phyloP scores from a whole-genome alignment of 2,888 invertebrate species.

The Antheraea yamamai region DNA sequence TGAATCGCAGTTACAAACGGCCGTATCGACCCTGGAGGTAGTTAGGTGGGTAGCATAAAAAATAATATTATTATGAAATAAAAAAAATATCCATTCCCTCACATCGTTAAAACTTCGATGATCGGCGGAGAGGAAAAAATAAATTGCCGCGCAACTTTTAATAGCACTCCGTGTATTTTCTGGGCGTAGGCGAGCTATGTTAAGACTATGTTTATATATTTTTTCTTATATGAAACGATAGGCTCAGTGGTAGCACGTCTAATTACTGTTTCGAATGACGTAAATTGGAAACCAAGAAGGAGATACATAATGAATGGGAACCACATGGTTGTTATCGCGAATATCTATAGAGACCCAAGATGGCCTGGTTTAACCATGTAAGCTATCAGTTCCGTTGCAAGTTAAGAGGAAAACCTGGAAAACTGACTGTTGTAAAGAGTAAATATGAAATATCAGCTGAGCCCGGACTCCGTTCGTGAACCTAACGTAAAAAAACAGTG shows the following conservation, averaged over 20 bases:
- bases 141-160: conserved; percentile 62
- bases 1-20: neutral
- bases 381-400: no score
- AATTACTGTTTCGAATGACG: neutral
- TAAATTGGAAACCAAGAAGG: neutral
- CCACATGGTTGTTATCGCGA: no score
- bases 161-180: conserved; percentile 36
- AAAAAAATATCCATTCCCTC: conserved; percentile 29
- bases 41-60: neutral
- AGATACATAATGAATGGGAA: neutral
- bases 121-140: conserved; percentile 51
- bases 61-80: conserved; percentile 12
- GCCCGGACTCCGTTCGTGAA: no score
- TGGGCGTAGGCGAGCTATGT: neutral
- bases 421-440: no score
- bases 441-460: no score
- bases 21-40: neutral
- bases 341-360: no score
- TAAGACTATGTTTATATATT: neutral
- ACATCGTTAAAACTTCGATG: conserved; percentile 60
- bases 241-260: neutral
- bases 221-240: neutral
- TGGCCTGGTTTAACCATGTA: no score
- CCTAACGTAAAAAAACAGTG: no score
- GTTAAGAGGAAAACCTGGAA: no score